Percentiles rank a stretch among this genome's conserved stretches.
These are phyloP conservation scores for Gnathonemus echidnorhynchus DNA, from an alignment of 2,113 vertebrate species.

Conservation along the genomic window DNA sequence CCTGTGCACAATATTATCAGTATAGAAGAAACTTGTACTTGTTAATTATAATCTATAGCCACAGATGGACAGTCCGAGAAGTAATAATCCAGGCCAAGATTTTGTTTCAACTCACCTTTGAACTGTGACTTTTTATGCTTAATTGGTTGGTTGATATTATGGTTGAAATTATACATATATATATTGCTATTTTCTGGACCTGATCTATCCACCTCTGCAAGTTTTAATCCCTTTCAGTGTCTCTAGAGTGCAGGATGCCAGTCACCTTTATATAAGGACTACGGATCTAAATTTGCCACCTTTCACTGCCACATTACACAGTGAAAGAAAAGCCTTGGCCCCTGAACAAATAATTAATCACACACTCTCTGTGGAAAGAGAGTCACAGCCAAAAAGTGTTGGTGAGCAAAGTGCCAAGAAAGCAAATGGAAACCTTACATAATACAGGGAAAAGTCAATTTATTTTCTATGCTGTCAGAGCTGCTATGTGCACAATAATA, in stretches of 20 bases:
- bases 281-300: not conserved
- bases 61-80: not conserved
- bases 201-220: not conserved
- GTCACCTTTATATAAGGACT: not conserved
- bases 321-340: not conserved
- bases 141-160: not conserved
- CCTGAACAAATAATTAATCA: not conserved
- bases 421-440: not conserved
- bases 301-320: not conserved
- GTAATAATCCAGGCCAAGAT: not conserved
- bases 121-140: not conserved
- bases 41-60: not conserved
- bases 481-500: not conserved
- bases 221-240: not conserved
- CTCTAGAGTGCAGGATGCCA: not conserved
- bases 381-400: not conserved
- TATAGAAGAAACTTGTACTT: not conserved
- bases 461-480: not conserved
- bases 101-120: not conserved
- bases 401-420: not conserved
- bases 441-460: not conserved
- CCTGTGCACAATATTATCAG: not conserved
- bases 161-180: not conserved
- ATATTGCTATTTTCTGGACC: not conserved
- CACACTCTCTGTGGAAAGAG: not conserved